Evolutionary conservation across 2,797 vertebrate species (phyloP).

Genomic region (Antennarius maculatus): DNA sequence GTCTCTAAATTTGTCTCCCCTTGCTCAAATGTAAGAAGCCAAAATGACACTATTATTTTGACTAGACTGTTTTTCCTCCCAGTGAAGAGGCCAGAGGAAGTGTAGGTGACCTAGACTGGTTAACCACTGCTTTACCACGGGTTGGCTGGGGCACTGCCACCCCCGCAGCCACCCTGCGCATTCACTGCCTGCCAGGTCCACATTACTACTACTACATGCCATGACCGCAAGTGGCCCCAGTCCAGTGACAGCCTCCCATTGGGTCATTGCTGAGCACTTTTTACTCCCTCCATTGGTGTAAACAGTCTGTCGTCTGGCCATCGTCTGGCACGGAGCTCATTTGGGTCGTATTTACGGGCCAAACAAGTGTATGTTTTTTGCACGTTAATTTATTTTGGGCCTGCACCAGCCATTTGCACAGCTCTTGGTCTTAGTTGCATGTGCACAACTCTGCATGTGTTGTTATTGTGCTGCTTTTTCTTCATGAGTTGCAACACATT

Average conservation of each 20-base stretch:
- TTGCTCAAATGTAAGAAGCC: constrained; percentile 75
- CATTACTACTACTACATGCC: constrained; percentile 74
- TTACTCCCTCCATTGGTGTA: constrained; percentile 57
- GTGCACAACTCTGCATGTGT: constrained; percentile 5
- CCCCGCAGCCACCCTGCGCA: constrained; percentile 71
- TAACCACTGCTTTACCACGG: constrained; percentile 72
- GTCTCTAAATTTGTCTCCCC: constrained; percentile 81
- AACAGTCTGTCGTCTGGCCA: constrained; percentile 71
- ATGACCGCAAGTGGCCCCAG: constrained; percentile 66
- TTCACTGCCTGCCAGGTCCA: constrained; percentile 66
- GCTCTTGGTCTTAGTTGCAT: constrained; percentile 18
- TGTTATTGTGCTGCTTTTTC: constrained; percentile 52
- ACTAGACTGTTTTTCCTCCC: constrained; percentile 86
- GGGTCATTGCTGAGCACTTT: constrained; percentile 47
- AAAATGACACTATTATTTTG: constrained; percentile 89
- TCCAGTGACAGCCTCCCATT: constrained; percentile 62
- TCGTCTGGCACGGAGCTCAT: constrained; percentile 45
- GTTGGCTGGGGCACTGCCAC: constrained; percentile 68
- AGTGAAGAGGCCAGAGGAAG: constrained; percentile 80
- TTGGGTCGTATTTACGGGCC: constrained; percentile 54
- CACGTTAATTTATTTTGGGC: constrained; percentile 22
- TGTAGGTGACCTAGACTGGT: constrained; percentile 84
- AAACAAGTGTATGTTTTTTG: constrained; percentile 55
- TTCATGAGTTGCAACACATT: constrained; percentile 47
- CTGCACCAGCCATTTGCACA: constrained; percentile 37